Conservation (phyloP, 2,797 vertebrate species). For the Peromyscus attwateri region DNA sequence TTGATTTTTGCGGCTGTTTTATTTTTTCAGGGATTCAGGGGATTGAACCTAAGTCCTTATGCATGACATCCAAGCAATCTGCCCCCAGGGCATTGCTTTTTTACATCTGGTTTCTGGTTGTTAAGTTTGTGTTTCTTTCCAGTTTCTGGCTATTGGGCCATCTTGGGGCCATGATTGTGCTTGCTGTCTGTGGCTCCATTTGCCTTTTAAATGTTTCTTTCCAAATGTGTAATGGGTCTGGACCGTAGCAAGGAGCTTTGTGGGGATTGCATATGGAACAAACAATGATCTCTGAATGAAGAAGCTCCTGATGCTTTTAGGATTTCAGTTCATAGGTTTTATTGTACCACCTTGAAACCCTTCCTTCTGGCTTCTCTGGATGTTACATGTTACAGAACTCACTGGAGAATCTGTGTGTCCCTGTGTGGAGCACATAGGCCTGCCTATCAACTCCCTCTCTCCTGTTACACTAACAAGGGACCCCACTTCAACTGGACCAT, state of each 20-base stretch:
- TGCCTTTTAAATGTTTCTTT: background rate
- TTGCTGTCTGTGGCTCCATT: background rate
- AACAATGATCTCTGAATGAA: background rate
- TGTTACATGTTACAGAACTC: background rate
- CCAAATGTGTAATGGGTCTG: background rate
- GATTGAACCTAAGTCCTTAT: background rate
- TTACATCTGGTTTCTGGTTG: too few species aligned
- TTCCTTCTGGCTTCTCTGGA: background rate
- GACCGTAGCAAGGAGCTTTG: background rate
- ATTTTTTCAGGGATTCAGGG: background rate
- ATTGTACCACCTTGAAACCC: too few species aligned
- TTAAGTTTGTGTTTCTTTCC: background rate
- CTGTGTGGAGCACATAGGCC: background rate
- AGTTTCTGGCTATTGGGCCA: background rate
- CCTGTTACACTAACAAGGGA: too few species aligned
- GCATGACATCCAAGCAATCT: background rate
- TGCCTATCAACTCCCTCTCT: too few species aligned
- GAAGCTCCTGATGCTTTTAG: background rate
- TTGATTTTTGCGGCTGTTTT: background rate
- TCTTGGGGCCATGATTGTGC: background rate
- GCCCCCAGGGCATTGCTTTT: background rate
- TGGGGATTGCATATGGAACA: background rate
- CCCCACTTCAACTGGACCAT: background rate
- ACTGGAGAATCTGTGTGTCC: background rate
- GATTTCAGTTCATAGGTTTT: background rate